Conservation (phyloP, 2,888 invertebrate genomes). For the Cantharis rufa region DNA sequence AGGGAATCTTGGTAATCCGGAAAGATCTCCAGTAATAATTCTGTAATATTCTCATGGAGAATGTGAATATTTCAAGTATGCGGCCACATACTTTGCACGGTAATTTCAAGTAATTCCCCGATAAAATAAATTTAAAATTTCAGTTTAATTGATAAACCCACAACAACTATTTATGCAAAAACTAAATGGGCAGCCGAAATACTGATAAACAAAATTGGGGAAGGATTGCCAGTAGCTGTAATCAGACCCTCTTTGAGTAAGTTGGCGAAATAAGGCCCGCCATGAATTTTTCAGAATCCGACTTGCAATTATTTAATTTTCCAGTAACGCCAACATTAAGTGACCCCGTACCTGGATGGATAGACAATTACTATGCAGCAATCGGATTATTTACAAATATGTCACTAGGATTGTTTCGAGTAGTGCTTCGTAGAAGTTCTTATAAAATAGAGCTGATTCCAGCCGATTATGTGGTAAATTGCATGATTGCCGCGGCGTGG, state of each 20-base stretch:
- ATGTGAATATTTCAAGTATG: no score
- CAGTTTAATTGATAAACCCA: neutral
- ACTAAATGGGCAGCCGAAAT: neutral
- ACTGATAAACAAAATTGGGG: neutral
- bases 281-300: no score
- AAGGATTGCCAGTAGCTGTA: neutral
- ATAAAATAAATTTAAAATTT: no score
- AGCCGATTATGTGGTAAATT: conserved; percentile 1
- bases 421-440: neutral
- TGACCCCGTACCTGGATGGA: conserved; percentile 5
- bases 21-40: no score
- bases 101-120: no score
- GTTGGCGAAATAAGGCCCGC: rapidly evolving
- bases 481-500: conserved; percentile 4
- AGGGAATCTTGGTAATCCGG: no score
- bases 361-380: neutral
- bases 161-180: neutral
- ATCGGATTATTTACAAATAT: neutral
- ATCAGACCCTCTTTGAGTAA: neutral
- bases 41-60: no score
- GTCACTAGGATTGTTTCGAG: neutral
- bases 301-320: neutral
- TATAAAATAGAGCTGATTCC: neutral
- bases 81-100: no score
- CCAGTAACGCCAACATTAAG: neutral